These are phyloP conservation scores for Pantherophis alleghaniensis DNA, from an alignment of 2,797 vertebrate genomes.

Conservation along the genomic window DNA sequence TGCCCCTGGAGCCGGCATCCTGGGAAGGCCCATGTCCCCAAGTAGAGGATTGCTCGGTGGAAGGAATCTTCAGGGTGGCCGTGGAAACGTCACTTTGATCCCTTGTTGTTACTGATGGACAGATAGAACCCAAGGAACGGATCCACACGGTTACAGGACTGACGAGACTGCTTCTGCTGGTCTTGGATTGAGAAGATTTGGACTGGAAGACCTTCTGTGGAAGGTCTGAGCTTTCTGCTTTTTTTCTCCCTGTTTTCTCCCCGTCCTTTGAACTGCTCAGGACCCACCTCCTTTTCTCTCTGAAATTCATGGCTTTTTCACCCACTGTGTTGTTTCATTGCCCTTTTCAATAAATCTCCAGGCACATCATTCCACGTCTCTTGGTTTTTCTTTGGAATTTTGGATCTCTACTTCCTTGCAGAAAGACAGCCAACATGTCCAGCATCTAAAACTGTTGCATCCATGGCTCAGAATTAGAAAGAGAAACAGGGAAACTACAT, in stretches of 20 bases:
- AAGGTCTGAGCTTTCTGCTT: not conserved
- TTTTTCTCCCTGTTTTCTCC: not conserved
- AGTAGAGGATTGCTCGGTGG: not conserved
- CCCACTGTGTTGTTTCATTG: not conserved
- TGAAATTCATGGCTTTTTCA: not conserved
- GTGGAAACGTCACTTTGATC: not conserved
- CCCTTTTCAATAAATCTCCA: not conserved
- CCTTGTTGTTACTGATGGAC: not conserved
- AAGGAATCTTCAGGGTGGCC: too few relatives aligned
- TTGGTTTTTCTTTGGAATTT: not conserved
- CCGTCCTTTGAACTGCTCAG: not conserved
- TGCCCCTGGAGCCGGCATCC: too few relatives aligned
- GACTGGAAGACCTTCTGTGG: not conserved
- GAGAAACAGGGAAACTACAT: not conserved
- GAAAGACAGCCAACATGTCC: not conserved
- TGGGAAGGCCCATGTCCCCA: rapidly evolving
- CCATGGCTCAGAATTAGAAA: not conserved
- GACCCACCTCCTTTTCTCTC: not conserved
- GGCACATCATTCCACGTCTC: not conserved
- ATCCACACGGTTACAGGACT: not conserved
- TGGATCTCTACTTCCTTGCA: not conserved
- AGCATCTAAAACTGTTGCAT: not conserved
- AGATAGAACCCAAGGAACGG: not conserved
- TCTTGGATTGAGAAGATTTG: not conserved
- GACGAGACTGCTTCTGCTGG: not conserved